Conservation (phyloP, 2,113 vertebrate species). For the Eudorcas thomsonii region DNA sequence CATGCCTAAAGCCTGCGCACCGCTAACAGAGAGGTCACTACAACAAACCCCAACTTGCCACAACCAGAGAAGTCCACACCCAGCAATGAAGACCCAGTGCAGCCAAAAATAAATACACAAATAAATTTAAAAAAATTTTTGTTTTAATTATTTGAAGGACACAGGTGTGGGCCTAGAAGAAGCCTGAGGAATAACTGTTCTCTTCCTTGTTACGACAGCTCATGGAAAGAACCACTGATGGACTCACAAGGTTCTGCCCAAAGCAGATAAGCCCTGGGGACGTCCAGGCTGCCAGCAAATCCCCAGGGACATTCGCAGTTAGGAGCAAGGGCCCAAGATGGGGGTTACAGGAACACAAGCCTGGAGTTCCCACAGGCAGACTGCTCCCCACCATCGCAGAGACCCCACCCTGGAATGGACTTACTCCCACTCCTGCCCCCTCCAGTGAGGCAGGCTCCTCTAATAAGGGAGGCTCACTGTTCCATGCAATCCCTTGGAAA, state of each 20-base stretch:
- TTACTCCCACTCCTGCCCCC: not conserved
- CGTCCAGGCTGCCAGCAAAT: fast-evolving
- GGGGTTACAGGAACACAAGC: not conserved
- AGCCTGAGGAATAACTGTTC: not conserved
- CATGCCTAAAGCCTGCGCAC: not conserved
- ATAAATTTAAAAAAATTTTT: fast-evolving
- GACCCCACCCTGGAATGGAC: not conserved
- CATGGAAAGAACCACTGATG: not conserved
- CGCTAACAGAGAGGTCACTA: not conserved
- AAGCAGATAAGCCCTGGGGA: not conserved
- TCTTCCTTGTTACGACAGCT: not conserved
- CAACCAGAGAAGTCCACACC: not conserved
- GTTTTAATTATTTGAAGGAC: not conserved
- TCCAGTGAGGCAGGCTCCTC: not conserved
- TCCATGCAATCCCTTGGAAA: not conserved
- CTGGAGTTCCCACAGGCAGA: not conserved
- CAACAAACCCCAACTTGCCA: not conserved
- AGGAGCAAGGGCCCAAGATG: not conserved
- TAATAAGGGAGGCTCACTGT: not conserved
- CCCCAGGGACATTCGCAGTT: not conserved
- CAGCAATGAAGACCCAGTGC: not conserved
- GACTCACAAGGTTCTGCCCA: not conserved
- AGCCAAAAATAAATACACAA: not conserved
- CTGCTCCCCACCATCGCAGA: not conserved
- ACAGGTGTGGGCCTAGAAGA: not conserved